These are phyloP conservation scores for Alviniconcha marisindica DNA, from an alignment of 1,140 invertebrate species.

Conservation along the genomic window DNA sequence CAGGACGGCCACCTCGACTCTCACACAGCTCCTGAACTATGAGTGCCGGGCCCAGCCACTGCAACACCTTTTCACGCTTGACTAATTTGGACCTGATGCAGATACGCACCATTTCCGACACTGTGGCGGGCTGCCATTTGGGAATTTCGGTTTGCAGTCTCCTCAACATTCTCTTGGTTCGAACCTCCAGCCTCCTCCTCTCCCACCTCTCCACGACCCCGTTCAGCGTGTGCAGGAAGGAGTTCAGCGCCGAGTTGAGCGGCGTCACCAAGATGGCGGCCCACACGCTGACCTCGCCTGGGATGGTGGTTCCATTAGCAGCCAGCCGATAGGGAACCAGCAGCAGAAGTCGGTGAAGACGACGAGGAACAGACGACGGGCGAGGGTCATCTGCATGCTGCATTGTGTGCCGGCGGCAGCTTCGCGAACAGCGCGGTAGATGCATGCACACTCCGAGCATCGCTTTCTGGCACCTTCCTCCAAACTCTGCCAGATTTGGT, in stretches of 20 bases:
- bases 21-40: too few relatives aligned
- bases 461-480: too few relatives aligned
- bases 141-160: neutral
- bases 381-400: slow-evolving; percentile 39
- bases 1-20: too few relatives aligned
- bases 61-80: too few relatives aligned
- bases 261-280: slow-evolving; percentile 56
- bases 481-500: too few relatives aligned
- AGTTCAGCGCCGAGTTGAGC: slow-evolving; percentile 56
- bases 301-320: slow-evolving; percentile 40
- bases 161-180: neutral
- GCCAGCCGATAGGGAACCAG: slow-evolving; percentile 51
- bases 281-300: slow-evolving; percentile 53
- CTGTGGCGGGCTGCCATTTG: neutral
- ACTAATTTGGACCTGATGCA: too few relatives aligned
- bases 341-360: slow-evolving; percentile 51
- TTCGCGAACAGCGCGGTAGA: slow-evolving; percentile 41
- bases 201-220: slow-evolving; percentile 15
- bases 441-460: too few relatives aligned
- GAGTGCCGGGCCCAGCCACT: too few relatives aligned
- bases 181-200: neutral
- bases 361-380: slow-evolving; percentile 45
- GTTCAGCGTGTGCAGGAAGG: slow-evolving; percentile 55
- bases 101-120: neutral
- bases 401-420: slow-evolving; percentile 17